Percentiles rank a stretch among this genome's conserved stretches.
These are phyloP conservation scores for Delphinus delphis DNA, from an alignment of 2,113 vertebrate genomes.

Conservation along the genomic window DNA sequence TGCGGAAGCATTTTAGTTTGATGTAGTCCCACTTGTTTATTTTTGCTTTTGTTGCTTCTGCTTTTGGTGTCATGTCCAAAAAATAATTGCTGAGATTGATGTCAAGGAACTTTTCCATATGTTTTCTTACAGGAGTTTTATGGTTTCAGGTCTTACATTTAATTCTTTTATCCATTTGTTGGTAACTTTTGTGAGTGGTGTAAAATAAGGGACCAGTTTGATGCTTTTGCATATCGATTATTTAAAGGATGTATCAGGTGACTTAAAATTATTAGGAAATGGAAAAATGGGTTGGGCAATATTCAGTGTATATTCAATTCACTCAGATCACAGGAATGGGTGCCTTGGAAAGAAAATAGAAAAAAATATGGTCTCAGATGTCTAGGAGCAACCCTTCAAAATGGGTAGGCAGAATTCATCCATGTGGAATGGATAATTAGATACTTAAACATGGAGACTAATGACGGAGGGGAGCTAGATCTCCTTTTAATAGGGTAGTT, in stretches of 20 bases:
- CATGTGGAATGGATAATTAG: not conserved
- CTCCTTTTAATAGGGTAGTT: not conserved
- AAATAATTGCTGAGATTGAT: not conserved
- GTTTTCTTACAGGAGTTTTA: not conserved
- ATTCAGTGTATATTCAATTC: not conserved
- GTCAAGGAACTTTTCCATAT: not conserved
- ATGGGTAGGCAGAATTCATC: not conserved
- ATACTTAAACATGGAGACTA: not conserved
- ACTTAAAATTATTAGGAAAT: slow-evolving; percentile 4
- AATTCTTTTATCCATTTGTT: not conserved
- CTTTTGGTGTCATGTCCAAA: not conserved
- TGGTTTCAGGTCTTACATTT: not conserved
- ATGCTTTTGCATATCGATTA: not conserved
- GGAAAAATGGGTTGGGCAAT: not conserved
- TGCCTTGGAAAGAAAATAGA: not conserved
- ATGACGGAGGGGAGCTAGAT: not conserved
- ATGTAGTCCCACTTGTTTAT: not conserved
- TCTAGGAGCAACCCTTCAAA: not conserved
- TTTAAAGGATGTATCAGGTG: not conserved
- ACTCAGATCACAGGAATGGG: not conserved
- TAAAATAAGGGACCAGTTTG: not conserved
- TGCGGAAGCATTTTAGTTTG: not conserved
- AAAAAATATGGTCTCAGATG: not conserved
- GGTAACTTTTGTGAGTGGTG: not conserved
- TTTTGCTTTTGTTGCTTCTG: not conserved